These are phyloP conservation scores for Phalacrocorax brasilianus DNA, from an alignment of 2,113 vertebrate species.

Conservation along the genomic window DNA sequence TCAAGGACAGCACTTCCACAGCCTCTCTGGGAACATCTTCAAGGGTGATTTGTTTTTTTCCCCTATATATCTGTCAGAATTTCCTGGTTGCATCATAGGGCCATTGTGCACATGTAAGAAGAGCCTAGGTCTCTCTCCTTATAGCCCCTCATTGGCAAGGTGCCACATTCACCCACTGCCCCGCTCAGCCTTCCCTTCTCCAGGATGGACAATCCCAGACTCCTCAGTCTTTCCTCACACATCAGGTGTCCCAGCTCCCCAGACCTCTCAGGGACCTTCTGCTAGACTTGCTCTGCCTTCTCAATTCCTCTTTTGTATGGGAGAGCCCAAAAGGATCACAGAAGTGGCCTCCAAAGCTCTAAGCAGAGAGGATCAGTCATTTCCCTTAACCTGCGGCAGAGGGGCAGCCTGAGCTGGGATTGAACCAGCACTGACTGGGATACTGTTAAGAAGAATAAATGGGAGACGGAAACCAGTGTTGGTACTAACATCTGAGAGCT, in stretches of 20 bases:
- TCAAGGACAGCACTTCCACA: not conserved
- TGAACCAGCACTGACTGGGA: not conserved
- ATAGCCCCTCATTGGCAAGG: rapidly evolving
- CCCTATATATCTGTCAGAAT: not conserved
- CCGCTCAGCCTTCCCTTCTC: not conserved
- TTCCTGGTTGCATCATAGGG: not conserved
- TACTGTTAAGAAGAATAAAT: not conserved
- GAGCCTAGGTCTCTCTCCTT: not conserved
- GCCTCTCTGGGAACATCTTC: not conserved
- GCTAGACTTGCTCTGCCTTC: not conserved
- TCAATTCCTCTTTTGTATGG: not conserved
- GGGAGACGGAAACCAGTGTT: not conserved
- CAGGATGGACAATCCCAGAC: not conserved
- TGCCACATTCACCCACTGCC: not conserved
- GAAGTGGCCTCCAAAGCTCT: not conserved
- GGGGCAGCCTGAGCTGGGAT: not conserved
- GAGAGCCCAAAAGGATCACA: not conserved
- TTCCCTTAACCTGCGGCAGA: not conserved
- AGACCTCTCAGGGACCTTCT: not conserved
- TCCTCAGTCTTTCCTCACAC: not conserved
- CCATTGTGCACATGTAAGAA: not conserved
- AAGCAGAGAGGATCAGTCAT: not conserved
- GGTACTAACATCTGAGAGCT: not conserved
- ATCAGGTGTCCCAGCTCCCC: not conserved
- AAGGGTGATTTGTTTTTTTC: not conserved